These are phyloP conservation scores for Teleopsis dalmanni DNA, from an alignment of 1,140 invertebrate species.

Conservation along the genomic window DNA sequence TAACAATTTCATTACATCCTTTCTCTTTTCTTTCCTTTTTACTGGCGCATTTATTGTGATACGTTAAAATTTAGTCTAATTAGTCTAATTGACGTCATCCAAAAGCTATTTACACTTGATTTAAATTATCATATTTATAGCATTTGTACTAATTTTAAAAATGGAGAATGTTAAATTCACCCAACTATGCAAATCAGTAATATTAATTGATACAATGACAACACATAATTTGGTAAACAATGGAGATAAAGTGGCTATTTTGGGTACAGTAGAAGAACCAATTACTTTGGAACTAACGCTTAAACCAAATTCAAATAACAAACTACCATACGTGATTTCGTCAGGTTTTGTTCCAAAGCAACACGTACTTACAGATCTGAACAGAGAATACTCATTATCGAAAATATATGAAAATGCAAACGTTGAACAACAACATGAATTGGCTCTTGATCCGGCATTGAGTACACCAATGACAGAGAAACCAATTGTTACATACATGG, in stretches of 20 bases:
- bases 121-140: no score
- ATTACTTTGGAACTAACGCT: slow-evolving; percentile 21
- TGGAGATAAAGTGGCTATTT: slow-evolving; percentile 15
- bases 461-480: neutral
- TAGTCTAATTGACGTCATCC: no score
- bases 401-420: slow-evolving; percentile 1
- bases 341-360: neutral
- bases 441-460: slow-evolving; percentile 4
- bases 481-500: neutral
- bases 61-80: no score
- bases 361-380: slow-evolving; percentile 18
- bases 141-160: no score
- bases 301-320: slow-evolving; percentile 5
- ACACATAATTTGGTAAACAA: slow-evolving; percentile 1
- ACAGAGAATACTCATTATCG: slow-evolving; percentile 14
- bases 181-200: no score
- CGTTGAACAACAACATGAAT: neutral
- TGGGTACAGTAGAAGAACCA: slow-evolving; percentile 17
- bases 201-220: neutral
- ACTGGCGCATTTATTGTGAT: no score
- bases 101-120: no score
- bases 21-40: no score
- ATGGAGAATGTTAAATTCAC: no score
- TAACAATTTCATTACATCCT: no score
- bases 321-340: slow-evolving; percentile 18